These are phyloP conservation scores for Steinernema scapterisci DNA, from an alignment of 2,888 invertebrate genomes.

Conservation along the genomic window DNA sequence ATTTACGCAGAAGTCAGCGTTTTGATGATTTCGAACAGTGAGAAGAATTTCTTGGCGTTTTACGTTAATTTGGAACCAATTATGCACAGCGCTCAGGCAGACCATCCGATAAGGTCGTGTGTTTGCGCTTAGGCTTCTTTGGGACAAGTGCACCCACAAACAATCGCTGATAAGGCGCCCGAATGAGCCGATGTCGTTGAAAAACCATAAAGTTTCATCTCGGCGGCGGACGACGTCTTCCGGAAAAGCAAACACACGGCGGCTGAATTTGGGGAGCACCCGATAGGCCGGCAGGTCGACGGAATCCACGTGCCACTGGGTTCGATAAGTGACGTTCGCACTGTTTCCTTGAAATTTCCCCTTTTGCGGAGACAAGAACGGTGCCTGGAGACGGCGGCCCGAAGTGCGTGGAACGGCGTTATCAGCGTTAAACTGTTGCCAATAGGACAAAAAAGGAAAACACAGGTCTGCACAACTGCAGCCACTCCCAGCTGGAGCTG, in stretches of 20 bases:
- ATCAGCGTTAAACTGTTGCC: neutral
- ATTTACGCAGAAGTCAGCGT: too few species aligned
- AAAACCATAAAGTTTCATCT: neutral
- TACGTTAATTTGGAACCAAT: too few species aligned
- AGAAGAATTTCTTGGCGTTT: too few species aligned
- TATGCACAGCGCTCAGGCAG: too few species aligned
- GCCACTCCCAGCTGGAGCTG: too few species aligned
- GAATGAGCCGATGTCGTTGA: constrained; percentile 11
- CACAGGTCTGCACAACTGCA: too few species aligned
- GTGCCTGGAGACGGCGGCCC: neutral
- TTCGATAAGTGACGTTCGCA: neutral
- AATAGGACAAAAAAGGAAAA: neutral
- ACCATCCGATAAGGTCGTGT: neutral
- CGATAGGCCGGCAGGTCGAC: neutral
- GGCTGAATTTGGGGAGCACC: neutral
- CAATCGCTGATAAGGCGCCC: neutral
- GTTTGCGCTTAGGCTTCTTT: neutral
- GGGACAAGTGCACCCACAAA: neutral
- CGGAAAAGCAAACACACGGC: constrained; percentile 6
- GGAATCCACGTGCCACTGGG: neutral
- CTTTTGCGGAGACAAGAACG: neutral
- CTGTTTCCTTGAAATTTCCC: constrained; percentile 5
- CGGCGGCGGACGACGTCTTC: neutral
- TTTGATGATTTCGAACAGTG: too few species aligned
- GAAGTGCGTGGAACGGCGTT: neutral